Percentiles rank a stretch among this genome's conserved stretches.
Conservation (phyloP, 1,140 invertebrate species). For the Heliconius melpomene region DNA sequence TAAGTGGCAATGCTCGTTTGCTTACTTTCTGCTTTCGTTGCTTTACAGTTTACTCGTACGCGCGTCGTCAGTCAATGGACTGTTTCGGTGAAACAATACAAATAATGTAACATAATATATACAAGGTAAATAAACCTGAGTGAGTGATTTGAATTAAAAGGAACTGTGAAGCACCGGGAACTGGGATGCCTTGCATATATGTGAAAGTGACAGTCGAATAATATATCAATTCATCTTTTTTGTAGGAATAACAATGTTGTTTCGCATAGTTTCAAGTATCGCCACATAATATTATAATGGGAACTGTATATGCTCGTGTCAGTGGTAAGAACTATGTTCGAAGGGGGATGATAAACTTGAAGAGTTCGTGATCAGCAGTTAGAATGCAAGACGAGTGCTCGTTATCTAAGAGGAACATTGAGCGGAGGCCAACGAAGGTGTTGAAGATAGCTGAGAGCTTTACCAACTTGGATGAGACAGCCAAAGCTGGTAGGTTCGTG, state of each 20-base stretch:
- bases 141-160: constrained; percentile 33
- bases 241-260: constrained; percentile 72
- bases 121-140: constrained; percentile 49
- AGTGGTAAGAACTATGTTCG: constrained; percentile 69
- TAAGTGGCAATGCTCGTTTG: constrained; percentile 63
- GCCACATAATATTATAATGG: constrained; percentile 63
- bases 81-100: constrained; percentile 64
- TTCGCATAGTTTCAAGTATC: constrained; percentile 70
- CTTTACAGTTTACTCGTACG: constrained; percentile 56
- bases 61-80: constrained; percentile 71
- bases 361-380: constrained; percentile 62
- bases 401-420: constrained; percentile 66
- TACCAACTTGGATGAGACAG: constrained; percentile 77
- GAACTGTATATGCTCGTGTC: constrained; percentile 52
- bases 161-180: constrained; percentile 36
- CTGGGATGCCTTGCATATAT: constrained; percentile 62
- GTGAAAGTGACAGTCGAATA: constrained; percentile 75
- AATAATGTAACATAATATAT: constrained; percentile 51
- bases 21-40: constrained; percentile 73
- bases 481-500: constrained; percentile 70
- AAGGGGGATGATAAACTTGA: constrained; percentile 65
- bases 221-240: constrained; percentile 66
- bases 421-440: constrained; percentile 76
- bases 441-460: constrained; percentile 80
- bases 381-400: constrained; percentile 77